Evolutionary conservation across 2,888 invertebrate genomes (phyloP), one percentile per base, ranked within the genome.

Genomic region (Phyllotreta cruciferae): DNA sequence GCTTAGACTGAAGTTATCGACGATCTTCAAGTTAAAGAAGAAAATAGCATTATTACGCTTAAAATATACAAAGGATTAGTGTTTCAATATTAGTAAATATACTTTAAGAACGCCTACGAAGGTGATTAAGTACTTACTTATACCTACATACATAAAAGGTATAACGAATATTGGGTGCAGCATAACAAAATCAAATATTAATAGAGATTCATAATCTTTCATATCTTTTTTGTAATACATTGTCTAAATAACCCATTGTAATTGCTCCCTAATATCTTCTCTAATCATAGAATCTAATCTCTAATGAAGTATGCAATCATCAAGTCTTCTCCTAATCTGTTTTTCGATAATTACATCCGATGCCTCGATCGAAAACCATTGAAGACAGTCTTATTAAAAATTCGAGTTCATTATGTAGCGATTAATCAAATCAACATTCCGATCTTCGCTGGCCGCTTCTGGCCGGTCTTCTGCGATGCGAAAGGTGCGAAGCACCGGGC

Each of bases 401-500:
- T 13, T 47, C 24, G 24, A 24, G 24, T 24, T 24, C 24, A 24
- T 24, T 24, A 24, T 24, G 24, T 24, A 24, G 1, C 24, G 24
- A 47, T 47, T 47, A 47, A n/a, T 47, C 47, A 47, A 6, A 6
- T 60, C 35, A 50, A 41, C 50, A 42, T 39, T 49, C 49, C 49
- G 6, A 49, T 49, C 36, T 36, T 14, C 36, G 49, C 35, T 49
- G 49, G 24, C 24, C 24, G 24, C 24, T 24, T 24, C 24, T 24
- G n/a, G 24, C 24, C 2, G 24, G 24, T 24, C 24, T 24, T 8
- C 35, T 35, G 9, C 75, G 73, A 70, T 71, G 68, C 68, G 68
- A 70, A 73, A 78, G 78, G 77, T 77, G 78, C 75, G 77, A 78
- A 76, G 74, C 24, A 24, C 24, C 24, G 24, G 24, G 24, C 24